A percentile compares a stretch with the other conserved stretches of the same genome.
phyloP scores from a whole-genome alignment of 2,888 invertebrate species.

The Nemotelus pantherinus region DNA sequence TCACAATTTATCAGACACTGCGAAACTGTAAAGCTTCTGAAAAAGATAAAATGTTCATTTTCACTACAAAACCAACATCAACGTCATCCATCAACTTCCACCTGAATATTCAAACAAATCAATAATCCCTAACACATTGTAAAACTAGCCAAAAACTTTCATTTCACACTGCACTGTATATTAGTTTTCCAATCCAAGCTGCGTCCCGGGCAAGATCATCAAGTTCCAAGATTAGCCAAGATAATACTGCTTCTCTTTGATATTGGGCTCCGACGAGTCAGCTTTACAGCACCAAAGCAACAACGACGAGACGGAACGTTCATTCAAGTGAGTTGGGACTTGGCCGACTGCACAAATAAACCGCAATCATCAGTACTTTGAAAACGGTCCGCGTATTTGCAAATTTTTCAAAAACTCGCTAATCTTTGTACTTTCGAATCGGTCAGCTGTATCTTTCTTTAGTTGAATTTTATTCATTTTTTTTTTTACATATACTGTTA shows the following conservation, averaged over 20 bases:
- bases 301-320: too few species aligned
- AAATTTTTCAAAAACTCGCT: neutral
- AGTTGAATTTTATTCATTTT: neutral
- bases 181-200: too few species aligned
- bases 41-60: too few species aligned
- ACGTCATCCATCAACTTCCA: too few species aligned
- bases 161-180: neutral
- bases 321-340: neutral
- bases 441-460: neutral
- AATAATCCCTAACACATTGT: too few species aligned
- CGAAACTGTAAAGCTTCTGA: too few species aligned
- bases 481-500: neutral
- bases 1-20: too few species aligned
- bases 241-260: neutral
- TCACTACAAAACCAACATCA: too few species aligned
- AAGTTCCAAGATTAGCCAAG: slow-evolving; percentile 9
- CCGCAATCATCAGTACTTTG: slow-evolving; percentile 27
- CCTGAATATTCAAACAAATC: too few species aligned
- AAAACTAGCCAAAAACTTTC: neutral
- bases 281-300: too few species aligned
- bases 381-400: slow-evolving; percentile 21
- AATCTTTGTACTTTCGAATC: neutral
- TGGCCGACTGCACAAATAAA: slow-evolving; percentile 24
- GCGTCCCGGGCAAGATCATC: neutral
- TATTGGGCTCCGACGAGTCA: neutral